Evolutionary conservation across 1,140 invertebrate species (phyloP).

Genomic region (Zophobas morio): DNA sequence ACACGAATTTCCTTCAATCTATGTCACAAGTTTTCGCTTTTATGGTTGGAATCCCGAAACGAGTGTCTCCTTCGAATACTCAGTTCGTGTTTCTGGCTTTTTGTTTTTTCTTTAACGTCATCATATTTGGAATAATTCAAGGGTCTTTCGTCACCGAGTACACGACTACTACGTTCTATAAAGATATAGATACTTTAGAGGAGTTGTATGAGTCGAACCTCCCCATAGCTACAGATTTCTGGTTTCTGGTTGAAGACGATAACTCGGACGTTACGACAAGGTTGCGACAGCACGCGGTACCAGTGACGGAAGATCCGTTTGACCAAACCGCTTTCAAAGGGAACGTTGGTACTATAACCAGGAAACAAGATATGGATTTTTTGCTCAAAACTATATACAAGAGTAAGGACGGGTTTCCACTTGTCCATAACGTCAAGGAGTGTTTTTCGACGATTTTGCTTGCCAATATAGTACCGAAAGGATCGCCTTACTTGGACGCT

Average conservation of each 20-base stretch:
- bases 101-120: conserved; percentile 31
- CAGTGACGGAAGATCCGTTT: not conserved
- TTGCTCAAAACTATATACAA: not conserved
- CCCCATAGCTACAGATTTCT: conserved; percentile 28
- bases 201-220: conserved; percentile 44
- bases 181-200: conserved; percentile 51
- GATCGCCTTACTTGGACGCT: conserved; percentile 33
- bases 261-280: conserved; percentile 42
- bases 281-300: conserved; percentile 14
- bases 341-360: conserved; percentile 23
- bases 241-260: conserved; percentile 27
- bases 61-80: not conserved
- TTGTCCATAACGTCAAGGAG: conserved; percentile 46
- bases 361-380: conserved; percentile 26
- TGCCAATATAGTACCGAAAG: conserved; percentile 45
- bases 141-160: conserved; percentile 15
- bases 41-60: not conserved
- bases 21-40: not conserved
- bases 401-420: conserved; percentile 31
- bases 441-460: conserved; percentile 36
- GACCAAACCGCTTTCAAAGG: conserved; percentile 14
- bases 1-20: not conserved
- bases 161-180: conserved; percentile 21
- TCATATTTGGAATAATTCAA: conserved; percentile 15
- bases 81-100: conserved; percentile 6